These are phyloP conservation scores for Delphinus delphis DNA, from an alignment of 2,113 vertebrate species.

Conservation along the genomic window DNA sequence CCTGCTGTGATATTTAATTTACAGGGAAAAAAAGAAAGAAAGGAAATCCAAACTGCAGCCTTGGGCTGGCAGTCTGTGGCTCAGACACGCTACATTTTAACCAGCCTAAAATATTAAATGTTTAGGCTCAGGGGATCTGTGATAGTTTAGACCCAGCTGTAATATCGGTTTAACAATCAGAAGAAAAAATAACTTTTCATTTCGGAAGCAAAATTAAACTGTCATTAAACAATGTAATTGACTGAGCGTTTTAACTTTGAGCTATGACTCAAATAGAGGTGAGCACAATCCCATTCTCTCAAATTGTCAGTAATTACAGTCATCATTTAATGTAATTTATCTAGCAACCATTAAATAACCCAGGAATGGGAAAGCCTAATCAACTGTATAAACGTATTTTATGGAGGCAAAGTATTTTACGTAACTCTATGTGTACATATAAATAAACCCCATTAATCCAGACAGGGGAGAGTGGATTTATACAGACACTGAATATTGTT, in stretches of 20 bases:
- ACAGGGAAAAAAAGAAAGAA: neutral
- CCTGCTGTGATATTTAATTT: neutral
- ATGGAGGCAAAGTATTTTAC: neutral
- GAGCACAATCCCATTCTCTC: conserved; percentile 7
- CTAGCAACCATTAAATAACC: neutral
- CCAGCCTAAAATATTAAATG: conserved; percentile 46
- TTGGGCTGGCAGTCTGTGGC: neutral
- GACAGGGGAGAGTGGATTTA: neutral
- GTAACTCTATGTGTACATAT: neutral
- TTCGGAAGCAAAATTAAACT: conserved; percentile 32
- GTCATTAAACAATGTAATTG: conserved; percentile 17
- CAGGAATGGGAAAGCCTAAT: neutral
- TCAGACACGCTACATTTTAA: conserved; percentile 3
- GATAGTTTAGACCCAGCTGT: conserved; percentile 11
- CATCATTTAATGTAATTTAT: conserved; percentile 11
- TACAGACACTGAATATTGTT: neutral
- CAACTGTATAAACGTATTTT: neutral
- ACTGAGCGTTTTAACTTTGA: neutral
- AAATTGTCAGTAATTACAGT: conserved; percentile 40
- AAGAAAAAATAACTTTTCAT: conserved; percentile 26
- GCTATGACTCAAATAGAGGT: neutral
- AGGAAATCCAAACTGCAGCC: neutral
- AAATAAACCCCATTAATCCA: neutral
- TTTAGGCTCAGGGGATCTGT: neutral
- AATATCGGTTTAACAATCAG: conserved; percentile 47